Base-by-base conservation (phyloP, 1,140 invertebrate species). In the Calliphora vicina region DNA sequence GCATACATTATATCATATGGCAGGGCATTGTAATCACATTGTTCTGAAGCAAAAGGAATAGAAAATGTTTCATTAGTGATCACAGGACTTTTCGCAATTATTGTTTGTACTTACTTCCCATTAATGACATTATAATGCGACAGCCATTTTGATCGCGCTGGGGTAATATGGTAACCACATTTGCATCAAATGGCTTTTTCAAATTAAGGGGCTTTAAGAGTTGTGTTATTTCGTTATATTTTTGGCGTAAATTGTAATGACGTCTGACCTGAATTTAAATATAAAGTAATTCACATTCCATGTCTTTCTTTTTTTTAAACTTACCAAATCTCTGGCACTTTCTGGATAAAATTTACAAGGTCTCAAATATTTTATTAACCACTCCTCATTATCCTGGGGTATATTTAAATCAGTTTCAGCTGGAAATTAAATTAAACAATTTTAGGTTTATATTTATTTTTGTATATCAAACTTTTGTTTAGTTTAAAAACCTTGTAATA, bases 11-110 rank as follows among this genome's bases (percentile, higher is more conserved):
- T 95, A 87, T 96, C 96, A n/a, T 96, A 90, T 3, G 91, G 91
- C 61, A 94, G 94, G 90, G 96, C 94, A 85, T 94, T 95, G 87
- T 94, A 94, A 87, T 97, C 96, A 96, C 96, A 97, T 91, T 95
- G 96, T 87, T 96, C 94, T 95, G 87, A 42, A 91, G 89, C 85
- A 35, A 35, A 10, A 8, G 35, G 35, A 10, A 10, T 35, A n/a
- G n/a, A n/a, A n/a, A n/a, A n/a, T 1, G 1, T 1, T 35, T 35
- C 0, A 35, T 35, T n/a, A n/a, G n/a, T n/a, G n/a, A n/a, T n/a
- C n/a, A n/a, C 35, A 35, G 10, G 1, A 2, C 6, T 35, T 35
- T 2, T 2, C 17, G 15, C 0, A 57, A n/a, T 57, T 57, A 2
- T 6, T 17, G 13, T 57, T 57, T n/a, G 6, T n/a, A 26, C 72